Evolutionary conservation across 2,113 vertebrate genomes (phyloP).

Genomic region (Brachyhypopomus occidentalis): DNA sequence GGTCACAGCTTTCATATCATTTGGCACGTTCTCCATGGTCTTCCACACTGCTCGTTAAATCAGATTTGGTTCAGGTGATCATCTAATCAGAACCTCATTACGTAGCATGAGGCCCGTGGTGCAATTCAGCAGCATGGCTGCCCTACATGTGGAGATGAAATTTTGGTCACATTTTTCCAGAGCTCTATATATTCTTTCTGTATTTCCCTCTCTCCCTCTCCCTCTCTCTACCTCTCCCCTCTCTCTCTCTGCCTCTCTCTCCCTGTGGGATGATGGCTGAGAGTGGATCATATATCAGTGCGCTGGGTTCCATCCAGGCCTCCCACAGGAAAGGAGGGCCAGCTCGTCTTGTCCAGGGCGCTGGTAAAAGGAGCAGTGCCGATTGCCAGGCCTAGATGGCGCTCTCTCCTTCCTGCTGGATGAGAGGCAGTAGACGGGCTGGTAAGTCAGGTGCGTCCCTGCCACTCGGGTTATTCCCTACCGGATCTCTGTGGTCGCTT

Average conservation of each 20-base stretch:
- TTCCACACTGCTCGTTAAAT: too few relatives aligned
- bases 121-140: too few relatives aligned
- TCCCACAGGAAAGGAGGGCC: background rate
- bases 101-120: too few relatives aligned
- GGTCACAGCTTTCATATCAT: too few relatives aligned
- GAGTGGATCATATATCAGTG: slow-evolving; percentile 31
- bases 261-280: slow-evolving; percentile 22
- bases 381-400: slow-evolving; percentile 31
- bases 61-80: too few relatives aligned
- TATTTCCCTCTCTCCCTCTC: too few relatives aligned
- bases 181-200: too few relatives aligned
- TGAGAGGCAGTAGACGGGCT: slow-evolving; percentile 16
- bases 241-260: slow-evolving; percentile 3
- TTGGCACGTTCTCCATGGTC: too few relatives aligned
- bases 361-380: background rate
- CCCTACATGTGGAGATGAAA: too few relatives aligned
- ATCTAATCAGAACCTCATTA: too few relatives aligned
- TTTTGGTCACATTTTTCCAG: too few relatives aligned
- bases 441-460: slow-evolving; percentile 2
- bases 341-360: background rate
- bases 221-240: too few relatives aligned
- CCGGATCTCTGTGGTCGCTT: slow-evolving; percentile 36
- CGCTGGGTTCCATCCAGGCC: background rate
- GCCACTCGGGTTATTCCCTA: slow-evolving; percentile 34
- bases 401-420: slow-evolving; percentile 6